phyloP scores from a whole-genome alignment of 2,888 invertebrate genomes.

The Leucophenga maculata region DNA sequence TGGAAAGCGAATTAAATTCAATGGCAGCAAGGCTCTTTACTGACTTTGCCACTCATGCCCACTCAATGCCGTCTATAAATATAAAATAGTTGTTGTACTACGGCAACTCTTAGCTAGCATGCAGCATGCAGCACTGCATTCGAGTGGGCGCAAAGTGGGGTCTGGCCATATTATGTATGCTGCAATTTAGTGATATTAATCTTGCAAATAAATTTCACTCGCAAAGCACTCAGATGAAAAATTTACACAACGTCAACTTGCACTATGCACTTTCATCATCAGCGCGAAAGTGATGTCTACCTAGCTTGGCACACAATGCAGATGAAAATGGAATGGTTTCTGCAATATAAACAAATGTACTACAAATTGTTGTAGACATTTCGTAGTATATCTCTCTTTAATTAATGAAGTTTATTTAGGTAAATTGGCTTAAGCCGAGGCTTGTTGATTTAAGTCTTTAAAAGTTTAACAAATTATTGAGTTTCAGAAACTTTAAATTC shows the following conservation, averaged over 20 bases:
- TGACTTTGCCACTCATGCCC: not conserved
- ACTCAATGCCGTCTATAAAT: not conserved
- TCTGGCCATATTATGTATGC: conserved; percentile 32
- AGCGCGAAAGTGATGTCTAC: not conserved
- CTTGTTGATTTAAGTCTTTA: too few species aligned
- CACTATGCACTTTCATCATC: not conserved
- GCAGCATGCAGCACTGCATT: not conserved
- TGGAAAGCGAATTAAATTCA: conserved; percentile 5
- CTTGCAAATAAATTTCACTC: conserved; percentile 49
- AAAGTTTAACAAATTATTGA: too few species aligned
- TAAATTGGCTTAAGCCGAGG: too few species aligned
- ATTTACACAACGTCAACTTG: conserved; percentile 29
- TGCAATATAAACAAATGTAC: too few species aligned
- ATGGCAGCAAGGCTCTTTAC: not conserved
- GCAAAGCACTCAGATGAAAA: conserved; percentile 51
- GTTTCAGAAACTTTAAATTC: too few species aligned
- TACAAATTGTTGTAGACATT: not conserved
- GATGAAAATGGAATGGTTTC: too few species aligned
- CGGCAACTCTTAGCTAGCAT: not conserved
- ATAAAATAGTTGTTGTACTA: not conserved
- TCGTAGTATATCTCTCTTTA: too few species aligned
- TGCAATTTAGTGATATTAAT: conserved; percentile 56
- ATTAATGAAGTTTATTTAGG: too few species aligned
- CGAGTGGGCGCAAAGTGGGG: not conserved
- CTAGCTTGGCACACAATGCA: not conserved